Evolutionary conservation across 2,797 vertebrate species (phyloP).

Genomic region (Apogon talboti): DNA sequence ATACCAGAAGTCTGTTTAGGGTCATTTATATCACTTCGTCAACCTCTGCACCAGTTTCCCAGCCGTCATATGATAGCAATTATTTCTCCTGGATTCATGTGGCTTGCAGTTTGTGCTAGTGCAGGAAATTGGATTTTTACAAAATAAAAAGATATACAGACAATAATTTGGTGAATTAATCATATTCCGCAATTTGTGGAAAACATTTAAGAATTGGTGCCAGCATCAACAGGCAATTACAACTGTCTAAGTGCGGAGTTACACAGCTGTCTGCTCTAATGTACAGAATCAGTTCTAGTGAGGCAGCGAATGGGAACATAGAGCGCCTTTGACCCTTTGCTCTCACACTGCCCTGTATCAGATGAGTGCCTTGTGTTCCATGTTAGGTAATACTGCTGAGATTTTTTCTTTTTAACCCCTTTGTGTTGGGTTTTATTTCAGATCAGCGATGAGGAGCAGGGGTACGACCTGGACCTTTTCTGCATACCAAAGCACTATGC

Average conservation of each 20-base stretch:
- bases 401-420: conserved; percentile 21
- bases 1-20: not conserved
- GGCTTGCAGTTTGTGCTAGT: conserved; percentile 20
- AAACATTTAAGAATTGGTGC: not conserved
- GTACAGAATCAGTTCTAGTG: conserved; percentile 4
- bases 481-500: conserved; percentile 98
- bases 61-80: conserved; percentile 70
- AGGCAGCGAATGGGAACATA: conserved; percentile 6
- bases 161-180: conserved; percentile 1
- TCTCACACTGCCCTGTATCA: conserved; percentile 15
- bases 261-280: not conserved
- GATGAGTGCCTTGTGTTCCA: conserved; percentile 6
- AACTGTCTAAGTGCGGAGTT: not conserved
- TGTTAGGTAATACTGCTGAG: conserved; percentile 24
- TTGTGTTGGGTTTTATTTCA: conserved; percentile 75
- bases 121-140: conserved; percentile 41
- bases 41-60: conserved; percentile 13
- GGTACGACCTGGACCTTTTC: conserved; percentile 96
- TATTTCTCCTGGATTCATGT: conserved; percentile 41
- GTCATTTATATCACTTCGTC: conserved; percentile 10
- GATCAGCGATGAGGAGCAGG: conserved; percentile 96
- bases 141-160: conserved; percentile 18
- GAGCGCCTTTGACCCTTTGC: conserved; percentile 9
- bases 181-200: not conserved
- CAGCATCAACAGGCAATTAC: not conserved